Percentiles rank a stretch among this genome's conserved stretches.
Evolutionary conservation across 2,888 invertebrate species (phyloP).

Genomic region (Andrena camellia): DNA sequence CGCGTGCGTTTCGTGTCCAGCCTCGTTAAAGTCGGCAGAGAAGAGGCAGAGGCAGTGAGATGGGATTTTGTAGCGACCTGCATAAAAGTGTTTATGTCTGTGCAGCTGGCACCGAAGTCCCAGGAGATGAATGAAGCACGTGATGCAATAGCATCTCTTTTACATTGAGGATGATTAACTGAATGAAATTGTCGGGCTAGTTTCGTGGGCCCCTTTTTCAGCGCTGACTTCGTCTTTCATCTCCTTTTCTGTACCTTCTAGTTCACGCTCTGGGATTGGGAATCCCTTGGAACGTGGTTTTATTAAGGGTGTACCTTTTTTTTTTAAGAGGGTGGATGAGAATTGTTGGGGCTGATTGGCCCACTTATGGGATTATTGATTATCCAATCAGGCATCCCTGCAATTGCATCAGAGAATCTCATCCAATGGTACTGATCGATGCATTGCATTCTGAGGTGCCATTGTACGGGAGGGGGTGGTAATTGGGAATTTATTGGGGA

Average conservation of each 20-base stretch:
- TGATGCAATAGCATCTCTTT: neutral
- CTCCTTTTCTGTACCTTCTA: neutral
- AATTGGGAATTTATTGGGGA: neutral
- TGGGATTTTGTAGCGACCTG: neutral
- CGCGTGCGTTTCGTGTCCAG: neutral
- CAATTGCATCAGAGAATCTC: neutral
- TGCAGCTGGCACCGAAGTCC: neutral
- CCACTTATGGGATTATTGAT: conserved; percentile 43
- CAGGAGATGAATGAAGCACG: neutral
- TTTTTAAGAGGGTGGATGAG: neutral
- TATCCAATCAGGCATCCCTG: neutral
- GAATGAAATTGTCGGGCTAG: neutral
- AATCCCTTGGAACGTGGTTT: neutral
- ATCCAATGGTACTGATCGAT: neutral
- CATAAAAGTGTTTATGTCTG: conserved; percentile 2
- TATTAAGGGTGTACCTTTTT: no score
- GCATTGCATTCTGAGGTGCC: neutral
- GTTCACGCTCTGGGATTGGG: neutral
- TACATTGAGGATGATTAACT: neutral
- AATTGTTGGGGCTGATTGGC: conserved; percentile 14
- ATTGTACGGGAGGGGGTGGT: neutral
- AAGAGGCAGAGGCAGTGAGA: neutral
- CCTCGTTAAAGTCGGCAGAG: neutral
- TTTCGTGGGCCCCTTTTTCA: neutral
- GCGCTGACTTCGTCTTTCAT: neutral